Base-by-base conservation (phyloP, 1,140 invertebrate species). In the Colletes gigas region DNA sequence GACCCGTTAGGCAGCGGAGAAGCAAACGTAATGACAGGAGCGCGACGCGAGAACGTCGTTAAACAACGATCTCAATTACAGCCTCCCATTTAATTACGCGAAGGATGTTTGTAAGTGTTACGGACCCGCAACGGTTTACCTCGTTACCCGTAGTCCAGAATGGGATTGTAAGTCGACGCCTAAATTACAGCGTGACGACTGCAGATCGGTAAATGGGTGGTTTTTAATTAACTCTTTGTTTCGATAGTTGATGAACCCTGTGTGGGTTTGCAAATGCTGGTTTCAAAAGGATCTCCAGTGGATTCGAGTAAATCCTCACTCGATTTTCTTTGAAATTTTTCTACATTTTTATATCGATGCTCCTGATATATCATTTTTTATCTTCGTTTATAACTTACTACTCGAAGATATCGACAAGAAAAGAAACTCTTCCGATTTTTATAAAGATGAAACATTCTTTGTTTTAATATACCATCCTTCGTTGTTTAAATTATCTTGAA, bases 11-110 rank as follows among this genome's bases (percentile, higher is more conserved):
- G 3, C 10, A 2, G 57, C 19, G 17, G 15, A 54, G 63, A 72
- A 72, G 19, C 70, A 44, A 78, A 44, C 47, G 30, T 72, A 78
- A 72, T 78, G 68, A 78, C 59, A 78, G 39, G 47, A 54, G 17
- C 17, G 65, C 54, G 41, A 50, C 1, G 15, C 57, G 5, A 47
- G 47, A 12, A 54, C 57, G 67, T 62, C 67, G 67, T 78, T 78
- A 62, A 63, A 44, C 59, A 15, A 1, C 19, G 59, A 72, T 62
- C 12, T 50, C 68, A 72, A 72, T 78, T 78, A 78, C 30, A 54
- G 69, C n/a, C 47, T 55, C 19, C 21, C 60, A 14, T 78, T 78
- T 73, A 78, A 78, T 78, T 78, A 78, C 52, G 21, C 39, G 17
- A 30, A 65, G 69, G 50, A 65, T 72, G 68, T 47, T 52, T 55